phyloP scores from a whole-genome alignment of 1,140 invertebrate species.

The Lepidurus apus region DNA sequence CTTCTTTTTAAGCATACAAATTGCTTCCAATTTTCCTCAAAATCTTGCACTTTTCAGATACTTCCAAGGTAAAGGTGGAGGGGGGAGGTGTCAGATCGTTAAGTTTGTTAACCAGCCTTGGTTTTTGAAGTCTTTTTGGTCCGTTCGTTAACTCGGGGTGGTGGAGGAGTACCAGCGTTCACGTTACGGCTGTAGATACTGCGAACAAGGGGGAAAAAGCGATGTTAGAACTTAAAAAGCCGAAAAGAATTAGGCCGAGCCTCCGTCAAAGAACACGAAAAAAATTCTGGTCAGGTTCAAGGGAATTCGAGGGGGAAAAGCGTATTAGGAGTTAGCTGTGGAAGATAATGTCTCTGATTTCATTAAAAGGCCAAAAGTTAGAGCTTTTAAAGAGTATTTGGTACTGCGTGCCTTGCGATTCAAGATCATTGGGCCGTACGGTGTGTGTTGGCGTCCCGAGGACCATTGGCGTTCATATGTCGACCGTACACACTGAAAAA shows the following conservation, averaged over 20 bases:
- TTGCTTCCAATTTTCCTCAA: background rate
- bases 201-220: background rate
- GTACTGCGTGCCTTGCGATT: slow-evolving; percentile 2
- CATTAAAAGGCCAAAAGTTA: background rate
- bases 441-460: background rate
- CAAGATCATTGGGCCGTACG: slow-evolving; percentile 15
- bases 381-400: background rate
- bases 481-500: slow-evolving; percentile 7
- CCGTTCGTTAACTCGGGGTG: slow-evolving; percentile 27
- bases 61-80: background rate
- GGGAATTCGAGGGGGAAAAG: background rate
- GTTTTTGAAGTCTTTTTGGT: slow-evolving; percentile 33
- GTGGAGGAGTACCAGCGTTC: slow-evolving; percentile 28
- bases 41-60: background rate
- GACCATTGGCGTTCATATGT: slow-evolving; percentile 22
- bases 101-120: slow-evolving; percentile 16
- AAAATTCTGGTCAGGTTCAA: no score
- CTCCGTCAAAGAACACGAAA: background rate
- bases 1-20: background rate
- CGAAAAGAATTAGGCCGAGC: background rate
- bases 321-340: background rate
- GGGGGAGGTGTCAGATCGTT: background rate
- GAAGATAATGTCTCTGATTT: background rate
- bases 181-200: slow-evolving; percentile 32
- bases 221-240: background rate